phyloP scores from a whole-genome alignment of 1,140 invertebrate species.

The Dinoponera quadriceps region DNA sequence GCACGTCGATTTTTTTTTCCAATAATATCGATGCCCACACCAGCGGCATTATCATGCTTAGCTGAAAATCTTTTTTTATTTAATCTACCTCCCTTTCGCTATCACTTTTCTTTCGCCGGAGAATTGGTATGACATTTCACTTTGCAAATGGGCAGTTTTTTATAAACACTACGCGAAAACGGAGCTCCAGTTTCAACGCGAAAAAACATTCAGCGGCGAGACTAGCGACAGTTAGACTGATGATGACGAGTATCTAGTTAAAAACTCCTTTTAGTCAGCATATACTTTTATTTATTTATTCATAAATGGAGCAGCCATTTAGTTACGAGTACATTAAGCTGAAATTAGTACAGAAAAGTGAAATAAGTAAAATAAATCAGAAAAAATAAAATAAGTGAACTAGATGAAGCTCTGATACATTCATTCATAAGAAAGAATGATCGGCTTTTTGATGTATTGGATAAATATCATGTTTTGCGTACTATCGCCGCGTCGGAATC shows the following conservation, averaged over 20 bases:
- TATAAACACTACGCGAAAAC: constrained; percentile 3
- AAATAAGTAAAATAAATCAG: too few relatives aligned
- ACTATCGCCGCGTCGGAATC: neutral
- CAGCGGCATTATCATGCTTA: constrained; percentile 33
- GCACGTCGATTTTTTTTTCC: constrained; percentile 20
- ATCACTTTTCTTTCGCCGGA: too few relatives aligned
- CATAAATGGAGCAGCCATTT: too few relatives aligned
- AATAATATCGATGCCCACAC: constrained; percentile 27
- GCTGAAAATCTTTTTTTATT: constrained; percentile 40
- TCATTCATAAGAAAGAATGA: too few relatives aligned
- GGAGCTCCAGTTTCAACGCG: neutral
- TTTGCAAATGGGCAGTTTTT: neutral
- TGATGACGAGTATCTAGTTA: too few relatives aligned
- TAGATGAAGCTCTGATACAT: neutral
- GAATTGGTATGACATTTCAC: neutral
- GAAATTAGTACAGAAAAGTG: too few relatives aligned
- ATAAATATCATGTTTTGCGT: too few relatives aligned
- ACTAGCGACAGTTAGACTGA: too few relatives aligned
- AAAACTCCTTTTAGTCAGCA: too few relatives aligned
- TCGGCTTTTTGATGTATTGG: neutral
- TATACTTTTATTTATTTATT: too few relatives aligned
- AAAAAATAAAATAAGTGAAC: too few relatives aligned
- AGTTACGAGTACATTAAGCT: too few relatives aligned
- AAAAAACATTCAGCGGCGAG: neutral
- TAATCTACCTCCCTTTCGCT: constrained; percentile 13